phyloP scores from a whole-genome alignment of 2,797 vertebrate genomes.

The Sylvia borin region DNA sequence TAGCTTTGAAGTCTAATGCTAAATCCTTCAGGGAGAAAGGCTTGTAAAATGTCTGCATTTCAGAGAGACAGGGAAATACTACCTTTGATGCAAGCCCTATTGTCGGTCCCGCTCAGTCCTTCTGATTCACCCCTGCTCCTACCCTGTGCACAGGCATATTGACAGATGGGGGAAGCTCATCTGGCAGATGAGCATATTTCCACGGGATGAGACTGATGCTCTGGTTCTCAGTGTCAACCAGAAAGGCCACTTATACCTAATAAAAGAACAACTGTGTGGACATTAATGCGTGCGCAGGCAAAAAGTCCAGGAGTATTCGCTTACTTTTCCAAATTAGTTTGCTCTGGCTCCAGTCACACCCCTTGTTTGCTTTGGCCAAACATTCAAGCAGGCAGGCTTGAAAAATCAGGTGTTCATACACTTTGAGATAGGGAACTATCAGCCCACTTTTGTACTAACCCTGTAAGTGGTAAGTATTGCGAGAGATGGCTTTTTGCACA shows the following conservation, averaged over 20 bases:
- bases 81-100: conserved; percentile 35
- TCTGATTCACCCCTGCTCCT: conserved; percentile 7
- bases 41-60: conserved; percentile 35
- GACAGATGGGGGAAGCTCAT: background rate
- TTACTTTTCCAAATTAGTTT: conserved; percentile 60
- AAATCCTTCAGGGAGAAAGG: conserved; percentile 56
- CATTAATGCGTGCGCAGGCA: background rate
- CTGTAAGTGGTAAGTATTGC: background rate
- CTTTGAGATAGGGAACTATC: background rate
- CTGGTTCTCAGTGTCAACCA: background rate
- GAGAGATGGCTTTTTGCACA: background rate
- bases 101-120: background rate
- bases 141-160: background rate
- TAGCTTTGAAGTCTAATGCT: conserved; percentile 64
- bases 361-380: conserved; percentile 53
- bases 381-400: conserved; percentile 2
- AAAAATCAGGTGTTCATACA: background rate
- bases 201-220: background rate
- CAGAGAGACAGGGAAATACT: background rate
- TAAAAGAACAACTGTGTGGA: conserved; percentile 12
- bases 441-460: background rate
- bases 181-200: background rate
- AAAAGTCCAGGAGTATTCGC: background rate
- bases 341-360: background rate
- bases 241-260: conserved; percentile 4